A percentile compares a stretch with the other conserved stretches of the same genome.
phyloP scores from a whole-genome alignment of 2,797 vertebrate species.

The Lagorchestes hirsutus region DNA sequence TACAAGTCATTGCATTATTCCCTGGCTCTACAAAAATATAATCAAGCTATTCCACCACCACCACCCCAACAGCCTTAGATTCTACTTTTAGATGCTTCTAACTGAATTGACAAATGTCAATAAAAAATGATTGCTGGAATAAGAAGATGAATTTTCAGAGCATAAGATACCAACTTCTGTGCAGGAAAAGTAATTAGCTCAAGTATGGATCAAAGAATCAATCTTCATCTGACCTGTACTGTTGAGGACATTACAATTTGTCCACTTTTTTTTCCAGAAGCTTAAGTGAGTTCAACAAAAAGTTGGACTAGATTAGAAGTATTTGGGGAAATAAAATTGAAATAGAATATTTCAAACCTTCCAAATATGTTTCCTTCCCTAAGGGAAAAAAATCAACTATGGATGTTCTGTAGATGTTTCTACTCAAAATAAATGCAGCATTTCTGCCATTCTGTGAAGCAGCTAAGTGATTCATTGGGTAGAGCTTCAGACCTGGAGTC shows the following conservation, averaged over 20 bases:
- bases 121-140: not conserved
- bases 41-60: not conserved
- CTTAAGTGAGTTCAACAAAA: not conserved
- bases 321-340: not conserved
- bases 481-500: not conserved
- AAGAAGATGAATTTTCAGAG: not conserved
- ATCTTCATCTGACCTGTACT: not conserved
- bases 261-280: not conserved
- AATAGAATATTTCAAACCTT: slow-evolving; percentile 33
- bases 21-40: not conserved
- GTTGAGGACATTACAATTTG: not conserved
- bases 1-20: not conserved
- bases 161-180: not conserved
- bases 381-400: not conserved
- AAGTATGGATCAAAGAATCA: not conserved
- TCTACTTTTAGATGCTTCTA: not conserved
- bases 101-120: not conserved
- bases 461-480: not conserved
- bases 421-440: slow-evolving; percentile 3
- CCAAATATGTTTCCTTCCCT: not conserved
- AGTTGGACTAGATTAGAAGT: not conserved
- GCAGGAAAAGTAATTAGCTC: not conserved
- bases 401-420: not conserved
- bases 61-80: not conserved
- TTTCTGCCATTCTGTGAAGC: not conserved